These are phyloP conservation scores for Sigmodon hispidus DNA, from an alignment of 2,113 vertebrate species.

Conservation along the genomic window DNA sequence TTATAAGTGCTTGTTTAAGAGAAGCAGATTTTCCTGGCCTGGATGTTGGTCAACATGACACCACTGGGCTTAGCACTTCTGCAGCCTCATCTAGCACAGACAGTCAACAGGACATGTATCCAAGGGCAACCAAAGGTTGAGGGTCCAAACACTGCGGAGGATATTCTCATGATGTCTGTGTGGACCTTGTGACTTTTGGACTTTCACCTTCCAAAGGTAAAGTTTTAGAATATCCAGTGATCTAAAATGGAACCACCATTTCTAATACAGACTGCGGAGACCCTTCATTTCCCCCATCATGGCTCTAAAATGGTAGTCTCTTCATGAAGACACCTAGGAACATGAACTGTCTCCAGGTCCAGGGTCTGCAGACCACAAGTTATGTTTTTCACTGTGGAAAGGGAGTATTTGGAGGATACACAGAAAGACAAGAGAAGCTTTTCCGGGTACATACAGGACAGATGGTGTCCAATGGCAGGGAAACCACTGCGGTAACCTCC, in stretches of 20 bases:
- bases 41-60: not conserved
- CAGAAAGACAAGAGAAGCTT: constrained; percentile 73
- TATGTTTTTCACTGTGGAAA: constrained; percentile 19
- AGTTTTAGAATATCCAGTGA: not conserved
- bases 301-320: not conserved
- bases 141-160: not conserved
- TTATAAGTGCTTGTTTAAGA: constrained; percentile 11
- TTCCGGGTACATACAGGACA: constrained; percentile 71
- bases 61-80: not conserved
- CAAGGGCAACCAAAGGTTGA: not conserved
- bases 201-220: not conserved
- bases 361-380: constrained; percentile 25
- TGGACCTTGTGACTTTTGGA: not conserved
- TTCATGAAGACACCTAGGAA: constrained; percentile 4
- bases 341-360: not conserved
- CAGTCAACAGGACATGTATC: constrained; percentile 16
- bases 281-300: not conserved
- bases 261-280: not conserved
- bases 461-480: constrained; percentile 75
- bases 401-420: constrained; percentile 70
- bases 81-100: not conserved
- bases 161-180: not conserved
- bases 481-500: constrained; percentile 74
- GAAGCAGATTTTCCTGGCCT: not conserved
- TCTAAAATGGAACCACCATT: not conserved